These are phyloP conservation scores for Platysteira castanea DNA, from an alignment of 2,113 vertebrate genomes.

Conservation along the genomic window DNA sequence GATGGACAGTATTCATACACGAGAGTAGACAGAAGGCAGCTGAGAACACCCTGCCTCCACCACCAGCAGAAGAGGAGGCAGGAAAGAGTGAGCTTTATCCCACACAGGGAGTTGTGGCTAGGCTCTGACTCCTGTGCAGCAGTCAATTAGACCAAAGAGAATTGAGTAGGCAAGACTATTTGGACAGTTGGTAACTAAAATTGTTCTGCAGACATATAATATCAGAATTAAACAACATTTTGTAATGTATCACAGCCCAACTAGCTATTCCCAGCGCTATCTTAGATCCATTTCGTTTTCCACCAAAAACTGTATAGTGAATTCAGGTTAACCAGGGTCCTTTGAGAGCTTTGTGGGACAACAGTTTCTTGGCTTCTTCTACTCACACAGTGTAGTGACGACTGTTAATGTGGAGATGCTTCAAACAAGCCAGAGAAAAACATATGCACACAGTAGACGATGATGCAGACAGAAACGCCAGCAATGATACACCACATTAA, in stretches of 20 bases:
- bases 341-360: constrained; percentile 44
- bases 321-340: constrained; percentile 31
- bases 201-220: not conserved
- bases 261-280: not conserved
- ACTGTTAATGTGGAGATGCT: not conserved
- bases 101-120: not conserved
- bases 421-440: not conserved
- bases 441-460: not conserved
- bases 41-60: not conserved
- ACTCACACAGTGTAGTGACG: not conserved
- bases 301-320: not conserved
- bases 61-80: not conserved
- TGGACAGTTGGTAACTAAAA: not conserved
- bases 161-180: not conserved
- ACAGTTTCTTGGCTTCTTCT: not conserved
- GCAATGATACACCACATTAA: not conserved
- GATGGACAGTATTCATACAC: not conserved
- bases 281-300: not conserved
- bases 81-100: not conserved
- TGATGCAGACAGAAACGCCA: not conserved
- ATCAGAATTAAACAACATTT: not conserved
- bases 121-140: not conserved
- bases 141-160: not conserved
- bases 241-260: not conserved
- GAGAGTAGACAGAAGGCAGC: not conserved